Evolutionary conservation across 2,113 vertebrate species (phyloP).

Genomic region (Alectura lathami): DNA sequence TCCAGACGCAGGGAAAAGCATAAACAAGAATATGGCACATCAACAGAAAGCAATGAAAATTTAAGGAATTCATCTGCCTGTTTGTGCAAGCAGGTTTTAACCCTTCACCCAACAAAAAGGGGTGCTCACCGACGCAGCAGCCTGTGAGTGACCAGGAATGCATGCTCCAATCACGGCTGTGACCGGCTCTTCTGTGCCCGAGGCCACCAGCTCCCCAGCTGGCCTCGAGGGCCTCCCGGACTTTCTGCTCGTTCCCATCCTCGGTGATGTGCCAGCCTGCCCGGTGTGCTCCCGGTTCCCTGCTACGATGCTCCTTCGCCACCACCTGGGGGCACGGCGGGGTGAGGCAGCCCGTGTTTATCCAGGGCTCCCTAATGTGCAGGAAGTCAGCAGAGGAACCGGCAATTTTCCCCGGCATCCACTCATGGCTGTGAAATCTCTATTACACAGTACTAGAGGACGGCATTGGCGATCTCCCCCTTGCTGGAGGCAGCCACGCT

Average conservation of each 20-base stretch:
- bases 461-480: background rate
- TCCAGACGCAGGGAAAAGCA: background rate
- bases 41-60: background rate
- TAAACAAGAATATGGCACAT: background rate
- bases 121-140: too few relatives aligned
- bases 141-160: background rate
- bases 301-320: background rate
- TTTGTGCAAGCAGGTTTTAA: background rate
- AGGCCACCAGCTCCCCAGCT: rapidly evolving
- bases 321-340: background rate
- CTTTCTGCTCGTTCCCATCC: background rate
- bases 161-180: background rate
- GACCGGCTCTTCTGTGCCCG: background rate
- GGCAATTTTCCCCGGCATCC: background rate
- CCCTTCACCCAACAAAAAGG: background rate
- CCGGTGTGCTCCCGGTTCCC: background rate
- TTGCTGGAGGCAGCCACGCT: background rate
- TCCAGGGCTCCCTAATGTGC: background rate
- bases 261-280: rapidly evolving
- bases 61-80: background rate
- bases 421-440: background rate
- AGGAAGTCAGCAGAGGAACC: background rate
- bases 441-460: rapidly evolving
- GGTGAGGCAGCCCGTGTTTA: rapidly evolving
- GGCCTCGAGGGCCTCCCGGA: background rate